Conservation (phyloP, 1,140 invertebrate species). For the Heliconius eleuchia region DNA sequence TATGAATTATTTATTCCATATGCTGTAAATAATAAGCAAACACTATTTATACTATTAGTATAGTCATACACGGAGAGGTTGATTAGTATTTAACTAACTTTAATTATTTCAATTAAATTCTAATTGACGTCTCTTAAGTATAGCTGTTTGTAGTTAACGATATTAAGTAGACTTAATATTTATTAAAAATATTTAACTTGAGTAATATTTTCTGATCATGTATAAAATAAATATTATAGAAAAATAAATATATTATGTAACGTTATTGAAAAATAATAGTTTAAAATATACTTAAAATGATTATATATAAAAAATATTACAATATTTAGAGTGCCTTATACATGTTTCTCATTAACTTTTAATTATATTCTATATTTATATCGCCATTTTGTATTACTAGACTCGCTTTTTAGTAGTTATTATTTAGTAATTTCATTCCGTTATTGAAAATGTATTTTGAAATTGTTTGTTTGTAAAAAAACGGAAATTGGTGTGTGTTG, state of each 20-base stretch:
- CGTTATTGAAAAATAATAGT: background rate
- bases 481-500: background rate
- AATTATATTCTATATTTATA: background rate
- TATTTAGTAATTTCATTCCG: background rate
- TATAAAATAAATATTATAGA: background rate
- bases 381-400: conserved; percentile 9
- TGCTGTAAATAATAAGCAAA: background rate
- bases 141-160: too few species aligned
- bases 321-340: conserved; percentile 4
- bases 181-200: background rate
- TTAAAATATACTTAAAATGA: background rate
- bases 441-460: background rate
- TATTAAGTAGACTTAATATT: background rate
- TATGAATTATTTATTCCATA: background rate
- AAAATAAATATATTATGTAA: background rate
- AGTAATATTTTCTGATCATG: background rate
- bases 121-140: background rate
- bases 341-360: background rate
- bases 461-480: background rate
- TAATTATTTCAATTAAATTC: background rate
- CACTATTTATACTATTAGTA: background rate
- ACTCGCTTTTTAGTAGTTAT: background rate
- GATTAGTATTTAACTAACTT: background rate
- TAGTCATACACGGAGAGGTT: background rate
- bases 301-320: background rate